phyloP scores from a whole-genome alignment of 2,888 invertebrate species.

The Scaptomyza parva region DNA sequence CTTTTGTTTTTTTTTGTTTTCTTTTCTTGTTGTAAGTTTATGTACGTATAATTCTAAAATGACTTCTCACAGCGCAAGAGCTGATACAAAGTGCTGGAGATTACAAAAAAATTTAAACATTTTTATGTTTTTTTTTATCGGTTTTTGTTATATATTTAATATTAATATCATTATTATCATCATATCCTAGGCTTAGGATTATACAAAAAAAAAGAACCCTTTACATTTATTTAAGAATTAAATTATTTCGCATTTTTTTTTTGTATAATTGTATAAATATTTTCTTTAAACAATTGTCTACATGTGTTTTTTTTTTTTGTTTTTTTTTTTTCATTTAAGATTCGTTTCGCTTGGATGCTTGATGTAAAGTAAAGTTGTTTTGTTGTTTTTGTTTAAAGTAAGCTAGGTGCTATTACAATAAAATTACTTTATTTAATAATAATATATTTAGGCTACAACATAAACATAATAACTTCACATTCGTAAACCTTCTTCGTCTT shows the following conservation, averaged over 20 bases:
- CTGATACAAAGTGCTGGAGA: constrained; percentile 44
- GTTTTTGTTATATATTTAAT: constrained; percentile 16
- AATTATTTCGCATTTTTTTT: constrained; percentile 47
- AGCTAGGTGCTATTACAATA: constrained; percentile 69
- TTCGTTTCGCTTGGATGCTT: constrained; percentile 64
- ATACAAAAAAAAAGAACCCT: constrained; percentile 59
- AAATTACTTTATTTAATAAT: constrained; percentile 34
- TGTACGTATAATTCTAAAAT: constrained; percentile 39
- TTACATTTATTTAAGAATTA: constrained; percentile 61
- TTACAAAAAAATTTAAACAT: constrained; percentile 38
- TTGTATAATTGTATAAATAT: constrained; percentile 72
- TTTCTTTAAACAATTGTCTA: constrained; percentile 72
- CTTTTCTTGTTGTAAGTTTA: constrained; percentile 2
- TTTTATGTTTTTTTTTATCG: constrained; percentile 2
- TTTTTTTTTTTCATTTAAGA: constrained; percentile 44
- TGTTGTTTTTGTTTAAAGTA: constrained; percentile 67
- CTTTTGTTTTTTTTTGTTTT: not conserved
- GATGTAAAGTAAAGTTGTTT: constrained; percentile 72
- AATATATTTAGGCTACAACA: constrained; percentile 68
- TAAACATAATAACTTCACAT: constrained; percentile 60
- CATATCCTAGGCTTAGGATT: constrained; percentile 45
- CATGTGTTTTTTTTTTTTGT: constrained; percentile 31
- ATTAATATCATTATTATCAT: constrained; percentile 46
- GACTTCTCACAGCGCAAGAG: constrained; percentile 43
- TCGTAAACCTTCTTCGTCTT: constrained; percentile 25